Evolutionary conservation across 2,888 invertebrate genomes (phyloP), one percentile per base, ranked within the genome.

Genomic region (Papilio gigon): DNA sequence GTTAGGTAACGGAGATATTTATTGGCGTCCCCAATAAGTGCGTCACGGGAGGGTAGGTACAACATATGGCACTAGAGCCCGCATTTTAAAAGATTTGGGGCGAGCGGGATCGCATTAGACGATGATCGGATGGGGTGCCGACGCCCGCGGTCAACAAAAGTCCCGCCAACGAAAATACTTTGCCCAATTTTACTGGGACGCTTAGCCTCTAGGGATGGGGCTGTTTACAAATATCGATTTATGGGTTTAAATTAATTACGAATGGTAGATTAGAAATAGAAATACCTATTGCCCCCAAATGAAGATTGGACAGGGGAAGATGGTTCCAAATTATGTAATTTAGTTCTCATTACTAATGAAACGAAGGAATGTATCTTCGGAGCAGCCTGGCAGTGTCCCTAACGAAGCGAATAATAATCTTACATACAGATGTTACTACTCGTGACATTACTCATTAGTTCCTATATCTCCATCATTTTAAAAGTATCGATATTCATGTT

Each of bases 41-140:
- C 33, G 68, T 59, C 20, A 47, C 60, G 42, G 33, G 30, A 68
- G 65, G 50, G 67, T 56, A 33, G 64, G 11, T 53, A 37, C 53
- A 37, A 47, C 70, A 70, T 70, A 65, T 70, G 70, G 70, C 53
- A 35, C 40, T 40, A 65, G 50, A 33, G 47, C 53, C 64, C 64
- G 67, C 64, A 42, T 70, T 65, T 65, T 67, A 70, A 64, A 61
- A 67, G 60, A 64, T 70, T 70, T 61, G 65, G 67, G 63, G 64
- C 40, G 56, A 42, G 70, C 58, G 53, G 63, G 66, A 70, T 63
- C 42, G 70, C 67, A 65, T 64, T 64, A 65, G 37, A n/a, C 53
- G 53, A 47, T 40, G 58, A 64, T 64, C 37, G 17, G 25, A n/a
- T 40, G 67, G 60, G 61, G 67, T 37, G 50, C 20, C 50, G 37